Evolutionary conservation across 1,140 invertebrate species (phyloP).

Genomic region (Neodiprion lecontei): DNA sequence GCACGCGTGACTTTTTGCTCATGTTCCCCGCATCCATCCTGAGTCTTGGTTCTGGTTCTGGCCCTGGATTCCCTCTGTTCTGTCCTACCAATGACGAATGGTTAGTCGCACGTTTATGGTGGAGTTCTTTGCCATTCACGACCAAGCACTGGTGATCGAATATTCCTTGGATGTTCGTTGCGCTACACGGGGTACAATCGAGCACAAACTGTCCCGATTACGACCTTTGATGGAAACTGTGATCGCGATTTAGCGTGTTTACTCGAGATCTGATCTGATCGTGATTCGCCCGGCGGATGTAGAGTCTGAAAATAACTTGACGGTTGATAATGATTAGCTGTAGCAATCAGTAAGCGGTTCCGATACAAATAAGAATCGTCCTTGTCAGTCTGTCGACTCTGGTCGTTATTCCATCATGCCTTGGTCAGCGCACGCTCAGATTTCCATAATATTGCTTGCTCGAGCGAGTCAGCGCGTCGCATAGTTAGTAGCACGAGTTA

Average conservation of each 20-base stretch:
- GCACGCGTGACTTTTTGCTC: neutral
- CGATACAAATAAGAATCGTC: conserved; percentile 38
- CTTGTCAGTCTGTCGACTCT: conserved; percentile 13
- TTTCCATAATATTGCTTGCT: conserved; percentile 44
- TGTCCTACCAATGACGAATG: conserved; percentile 2
- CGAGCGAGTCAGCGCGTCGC: conserved; percentile 29
- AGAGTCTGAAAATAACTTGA: neutral
- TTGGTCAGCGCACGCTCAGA: conserved; percentile 17
- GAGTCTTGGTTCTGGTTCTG: neutral
- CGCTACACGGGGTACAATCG: too few relatives aligned
- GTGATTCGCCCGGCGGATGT: neutral
- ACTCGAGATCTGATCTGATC: neutral
- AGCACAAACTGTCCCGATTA: too few relatives aligned
- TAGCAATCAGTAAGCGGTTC: conserved; percentile 25
- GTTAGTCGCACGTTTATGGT: neutral
- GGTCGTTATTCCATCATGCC: conserved; percentile 30
- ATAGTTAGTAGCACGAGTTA: conserved; percentile 41
- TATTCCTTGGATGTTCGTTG: too few relatives aligned
- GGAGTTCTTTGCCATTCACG: too few relatives aligned
- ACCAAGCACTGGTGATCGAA: too few relatives aligned
- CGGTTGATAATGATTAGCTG: conserved; percentile 29
- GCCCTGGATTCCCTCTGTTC: neutral
- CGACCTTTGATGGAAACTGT: too few relatives aligned
- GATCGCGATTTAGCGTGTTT: neutral
- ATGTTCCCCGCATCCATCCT: neutral